Percentiles rank a stretch among this genome's conserved stretches.
phyloP scores from a whole-genome alignment of 2,113 vertebrate genomes.

The Psettodes erumei region DNA sequence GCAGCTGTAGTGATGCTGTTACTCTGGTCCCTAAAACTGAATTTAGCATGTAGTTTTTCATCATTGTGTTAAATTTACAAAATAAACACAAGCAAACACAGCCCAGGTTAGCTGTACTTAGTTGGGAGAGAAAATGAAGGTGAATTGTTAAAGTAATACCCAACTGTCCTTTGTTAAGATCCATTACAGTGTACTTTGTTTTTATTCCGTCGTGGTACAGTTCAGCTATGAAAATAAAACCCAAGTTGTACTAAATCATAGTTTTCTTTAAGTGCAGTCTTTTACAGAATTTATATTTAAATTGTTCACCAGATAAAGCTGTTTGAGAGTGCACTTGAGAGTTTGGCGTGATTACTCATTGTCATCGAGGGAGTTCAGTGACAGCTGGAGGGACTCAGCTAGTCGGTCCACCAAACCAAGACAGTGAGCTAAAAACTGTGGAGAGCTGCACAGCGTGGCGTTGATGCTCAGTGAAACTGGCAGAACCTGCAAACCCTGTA shows the following conservation, averaged over 20 bases:
- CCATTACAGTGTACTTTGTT: not conserved
- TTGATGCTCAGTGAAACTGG: not conserved
- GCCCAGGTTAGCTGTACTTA: no score
- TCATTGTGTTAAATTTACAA: no score
- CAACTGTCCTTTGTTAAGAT: no score
- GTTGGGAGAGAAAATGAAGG: no score
- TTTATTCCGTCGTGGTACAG: not conserved
- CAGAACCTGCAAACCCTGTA: not conserved
- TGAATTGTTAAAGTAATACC: no score
- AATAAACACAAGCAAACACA: no score
- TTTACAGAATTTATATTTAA: no score
- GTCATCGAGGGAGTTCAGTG: not conserved
- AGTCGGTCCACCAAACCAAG: not conserved
- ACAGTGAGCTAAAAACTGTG: not conserved
- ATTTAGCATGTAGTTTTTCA: no score
- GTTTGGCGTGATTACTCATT: not conserved
- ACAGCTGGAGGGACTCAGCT: slow-evolving; percentile 23
- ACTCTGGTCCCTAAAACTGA: no score
- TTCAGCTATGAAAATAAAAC: not conserved
- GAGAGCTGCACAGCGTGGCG: not conserved
- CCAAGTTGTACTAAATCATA: not conserved
- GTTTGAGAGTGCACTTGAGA: no score
- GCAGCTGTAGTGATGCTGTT: no score
- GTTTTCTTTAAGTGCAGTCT: not conserved
- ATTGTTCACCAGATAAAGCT: not conserved